Evolutionary conservation across 2,888 invertebrate species (phyloP), one percentile per base, ranked within the genome.

Genomic region (Theristus sp.): DNA sequence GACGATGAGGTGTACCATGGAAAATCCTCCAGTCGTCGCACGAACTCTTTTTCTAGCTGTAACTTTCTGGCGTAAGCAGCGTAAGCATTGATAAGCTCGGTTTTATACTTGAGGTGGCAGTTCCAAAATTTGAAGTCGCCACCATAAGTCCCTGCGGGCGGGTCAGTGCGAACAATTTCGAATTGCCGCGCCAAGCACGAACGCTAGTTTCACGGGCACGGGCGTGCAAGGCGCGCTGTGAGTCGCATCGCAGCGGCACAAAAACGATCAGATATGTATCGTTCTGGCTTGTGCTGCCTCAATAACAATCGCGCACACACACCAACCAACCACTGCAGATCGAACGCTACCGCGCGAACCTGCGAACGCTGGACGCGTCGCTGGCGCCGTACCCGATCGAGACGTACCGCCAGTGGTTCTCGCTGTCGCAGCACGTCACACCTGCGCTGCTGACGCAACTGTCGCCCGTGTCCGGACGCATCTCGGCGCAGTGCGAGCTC

Each of bases 351-450:
- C 63, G 65, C 2, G 46, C 63, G 13, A 86, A 87, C 74, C 74
- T 87, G 57, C 77, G 80, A 61, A 82, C 83, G 59, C 73, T 90
- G 63, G 89, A 91, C 72, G 78, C 80, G 63, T 86, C 82, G 74
- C 78, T 96, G 57, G 94, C 86, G 22, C 84, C 88, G 0, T 98
- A 94, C 76, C 93, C 94, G 1, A 91, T 85, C 75, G 86, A 89
- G 64, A 83, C 84, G 66, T 86, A 84, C 78, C 82, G 84, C 62
- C 85, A 85, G 68, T 96, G 96, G 96, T 83, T 84, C 65, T 79
- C 82, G 38, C 79, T 89, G 62, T 63, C 25, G 63, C 72, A 64
- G 67, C 67, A 56, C 52, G 57, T 30, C 64, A 72, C n/a, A 65
- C 59, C 60, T 20, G 56, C 58, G 25, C 26, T 57, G 13, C 27